Conservation (phyloP, 2,797 vertebrate genomes). For the Tokudaia muenninki region DNA sequence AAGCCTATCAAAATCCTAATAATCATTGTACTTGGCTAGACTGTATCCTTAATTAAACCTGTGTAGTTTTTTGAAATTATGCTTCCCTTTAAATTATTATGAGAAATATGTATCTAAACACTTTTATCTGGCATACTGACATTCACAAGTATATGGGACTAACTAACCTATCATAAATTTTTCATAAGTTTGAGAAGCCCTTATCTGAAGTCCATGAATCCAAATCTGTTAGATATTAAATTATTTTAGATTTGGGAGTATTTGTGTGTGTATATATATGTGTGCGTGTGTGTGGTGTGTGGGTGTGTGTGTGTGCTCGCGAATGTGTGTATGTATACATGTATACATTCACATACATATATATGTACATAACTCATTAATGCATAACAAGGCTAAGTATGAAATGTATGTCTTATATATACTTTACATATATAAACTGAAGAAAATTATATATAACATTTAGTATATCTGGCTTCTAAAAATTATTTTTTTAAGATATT, state of each 20-base stretch:
- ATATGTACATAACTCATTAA: neutral
- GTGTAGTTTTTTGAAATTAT: slow-evolving; percentile 54
- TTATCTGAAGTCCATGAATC: neutral
- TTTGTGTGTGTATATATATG: neutral
- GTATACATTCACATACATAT: neutral
- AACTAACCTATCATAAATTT: slow-evolving; percentile 37
- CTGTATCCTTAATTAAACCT: neutral
- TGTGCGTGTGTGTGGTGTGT: rapidly evolving
- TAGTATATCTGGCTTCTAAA: neutral
- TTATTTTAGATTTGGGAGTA: neutral
- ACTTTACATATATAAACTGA: neutral
- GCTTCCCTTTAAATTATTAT: slow-evolving; percentile 23
- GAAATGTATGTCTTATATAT: neutral
- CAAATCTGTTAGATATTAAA: neutral
- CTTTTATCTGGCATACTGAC: slow-evolving; percentile 42
- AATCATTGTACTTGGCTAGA: neutral
- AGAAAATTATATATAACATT: neutral
- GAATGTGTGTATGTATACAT: neutral
- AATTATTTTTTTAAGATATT: neutral
- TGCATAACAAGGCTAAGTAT: neutral
- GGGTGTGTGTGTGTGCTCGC: rapidly evolving
- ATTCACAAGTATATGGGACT: slow-evolving; percentile 25
- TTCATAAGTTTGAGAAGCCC: neutral
- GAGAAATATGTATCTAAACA: slow-evolving; percentile 58
- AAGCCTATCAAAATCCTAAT: slow-evolving; percentile 3